Evolutionary conservation across 2,888 invertebrate genomes (phyloP).

Genomic region (Byasa hedistus): DNA sequence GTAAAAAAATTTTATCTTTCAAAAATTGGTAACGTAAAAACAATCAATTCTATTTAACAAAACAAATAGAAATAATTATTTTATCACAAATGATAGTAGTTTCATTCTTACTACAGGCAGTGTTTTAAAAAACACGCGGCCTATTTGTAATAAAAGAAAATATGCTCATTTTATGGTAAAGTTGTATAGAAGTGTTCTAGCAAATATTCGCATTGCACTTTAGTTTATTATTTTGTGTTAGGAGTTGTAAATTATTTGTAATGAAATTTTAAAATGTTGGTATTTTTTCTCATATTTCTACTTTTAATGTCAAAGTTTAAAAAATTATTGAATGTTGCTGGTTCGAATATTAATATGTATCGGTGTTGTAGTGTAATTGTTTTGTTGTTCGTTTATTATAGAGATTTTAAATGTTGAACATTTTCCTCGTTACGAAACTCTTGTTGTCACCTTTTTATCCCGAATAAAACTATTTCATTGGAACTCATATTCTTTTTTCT

Average conservation of each 20-base stretch:
- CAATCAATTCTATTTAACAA: no score
- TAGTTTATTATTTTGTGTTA: background rate
- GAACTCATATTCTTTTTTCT: constrained; percentile 11
- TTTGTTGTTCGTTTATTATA: constrained; percentile 56
- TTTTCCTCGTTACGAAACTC: constrained; percentile 63
- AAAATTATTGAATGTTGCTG: background rate
- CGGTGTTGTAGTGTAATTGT: constrained; percentile 63
- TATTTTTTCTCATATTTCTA: background rate
- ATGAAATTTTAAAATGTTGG: background rate
- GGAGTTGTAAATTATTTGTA: background rate
- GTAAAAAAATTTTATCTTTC: no score
- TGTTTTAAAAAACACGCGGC: background rate
- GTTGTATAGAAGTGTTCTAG: no score
- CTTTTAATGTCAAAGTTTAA: background rate
- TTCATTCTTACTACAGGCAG: background rate
- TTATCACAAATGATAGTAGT: background rate
- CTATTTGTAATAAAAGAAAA: background rate
- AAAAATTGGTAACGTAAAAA: no score
- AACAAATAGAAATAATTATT: no score
- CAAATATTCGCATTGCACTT: no score
- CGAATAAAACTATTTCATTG: constrained; percentile 67
- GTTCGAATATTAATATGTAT: constrained; percentile 28
- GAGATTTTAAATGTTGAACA: constrained; percentile 64
- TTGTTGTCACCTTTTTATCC: constrained; percentile 66
- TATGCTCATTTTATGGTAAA: background rate